Conservation (phyloP, 2,113 vertebrate genomes). For the Thunnus thynnus region DNA sequence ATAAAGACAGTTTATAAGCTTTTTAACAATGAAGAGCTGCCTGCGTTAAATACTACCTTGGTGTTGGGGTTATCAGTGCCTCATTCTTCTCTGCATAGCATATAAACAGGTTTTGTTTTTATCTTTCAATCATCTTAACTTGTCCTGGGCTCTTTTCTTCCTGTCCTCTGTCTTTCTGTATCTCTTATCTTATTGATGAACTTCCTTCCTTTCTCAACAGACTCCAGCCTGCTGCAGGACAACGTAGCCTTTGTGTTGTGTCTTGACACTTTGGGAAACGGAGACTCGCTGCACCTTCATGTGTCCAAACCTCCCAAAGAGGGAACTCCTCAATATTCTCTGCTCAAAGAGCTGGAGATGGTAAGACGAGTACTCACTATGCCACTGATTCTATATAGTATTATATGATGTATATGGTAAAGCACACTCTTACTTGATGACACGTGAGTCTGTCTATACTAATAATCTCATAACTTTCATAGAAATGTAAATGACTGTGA, state of each 20-base stretch:
- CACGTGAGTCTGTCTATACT: background rate
- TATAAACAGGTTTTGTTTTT: too few species aligned
- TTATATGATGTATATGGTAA: too few species aligned
- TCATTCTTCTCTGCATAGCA: too few species aligned
- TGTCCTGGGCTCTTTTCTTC: too few species aligned
- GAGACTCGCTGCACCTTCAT: conserved; percentile 91
- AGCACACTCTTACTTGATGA: background rate
- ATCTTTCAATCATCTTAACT: background rate
- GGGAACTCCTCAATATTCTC: conserved; percentile 90
- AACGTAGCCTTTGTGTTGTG: conserved; percentile 98
- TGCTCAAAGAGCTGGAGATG: conserved; percentile 93
- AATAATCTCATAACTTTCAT: too few species aligned
- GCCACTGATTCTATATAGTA: too few species aligned
- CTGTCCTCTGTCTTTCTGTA: background rate
- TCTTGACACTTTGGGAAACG: conserved; percentile 93
- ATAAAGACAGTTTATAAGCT: background rate
- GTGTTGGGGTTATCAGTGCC: background rate
- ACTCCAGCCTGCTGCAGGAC: conserved; percentile 98
- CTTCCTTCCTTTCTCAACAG: conserved; percentile 67
- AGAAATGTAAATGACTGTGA: too few species aligned
- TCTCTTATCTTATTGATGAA: background rate
- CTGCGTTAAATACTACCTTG: background rate
- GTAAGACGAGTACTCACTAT: conserved; percentile 71
- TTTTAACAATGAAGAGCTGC: too few species aligned
- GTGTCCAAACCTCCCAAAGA: conserved; percentile 98